Base-by-base conservation (phyloP, 2,888 invertebrate genomes). In the Bembecia ichneumoniformis region DNA sequence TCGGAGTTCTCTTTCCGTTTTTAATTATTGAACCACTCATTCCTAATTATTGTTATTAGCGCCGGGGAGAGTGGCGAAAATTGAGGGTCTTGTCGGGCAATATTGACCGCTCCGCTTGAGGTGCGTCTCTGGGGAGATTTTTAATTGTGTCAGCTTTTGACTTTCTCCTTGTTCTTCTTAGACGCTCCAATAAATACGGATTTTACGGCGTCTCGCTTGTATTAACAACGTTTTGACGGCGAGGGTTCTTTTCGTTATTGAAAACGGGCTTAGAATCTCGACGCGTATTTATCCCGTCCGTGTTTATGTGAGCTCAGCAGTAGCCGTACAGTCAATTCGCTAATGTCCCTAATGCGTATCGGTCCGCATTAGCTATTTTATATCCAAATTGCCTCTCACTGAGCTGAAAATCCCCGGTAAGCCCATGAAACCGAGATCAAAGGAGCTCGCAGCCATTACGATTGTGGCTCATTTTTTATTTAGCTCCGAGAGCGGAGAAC, bases 11-110 rank as follows among this genome's bases (percentile, higher is more conserved):
- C 80, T 86, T 79, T 87, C 87, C 88, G 88, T 88, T 88, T 88
- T 88, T 88, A 88, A 88, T 88, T 88, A 88, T 87, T 83, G 88
- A 87, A 87, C 87, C 88, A 88, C 88, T 88, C 88, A 88, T 88
- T 87, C 78, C 88, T 88, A 88, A 88, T 88, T 88, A 88, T 88
- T 87, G 86, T 88, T 88, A 88, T 87, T 87, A 88, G 87, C 81
- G 79, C 69, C 69, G 73, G 83, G 82, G 86, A 69, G 76, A 82
- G 83, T 82, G 86, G 82, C 82, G 86, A 82, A 86, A 83, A 86
- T 86, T 86, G 84, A 84, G 86, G 86, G 86, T 77, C 82, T 79
- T 64, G 74, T 63, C 67, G 66, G 73, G 80, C 68, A 75, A 82
- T 83, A 86, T 86, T 87, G 87, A 87, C 87, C 87, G 83, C 74